Base-by-base conservation (phyloP, 2,797 vertebrate species). In the Threskiornis aethiopicus region DNA sequence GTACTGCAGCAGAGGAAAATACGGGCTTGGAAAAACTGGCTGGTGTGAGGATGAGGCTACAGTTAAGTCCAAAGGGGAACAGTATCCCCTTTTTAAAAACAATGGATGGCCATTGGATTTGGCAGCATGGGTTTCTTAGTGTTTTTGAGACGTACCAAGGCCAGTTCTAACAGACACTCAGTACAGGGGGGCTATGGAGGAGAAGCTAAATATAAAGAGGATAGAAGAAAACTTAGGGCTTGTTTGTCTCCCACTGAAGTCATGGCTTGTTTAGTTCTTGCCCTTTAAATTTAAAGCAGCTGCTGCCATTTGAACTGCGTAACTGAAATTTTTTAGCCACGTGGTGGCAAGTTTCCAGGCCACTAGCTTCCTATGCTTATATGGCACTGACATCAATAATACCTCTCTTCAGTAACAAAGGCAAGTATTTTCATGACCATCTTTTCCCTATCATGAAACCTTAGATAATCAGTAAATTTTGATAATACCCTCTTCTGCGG, bases 241-340 rank as follows among this genome's bases (percentile, higher is more conserved):
- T 21, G 1, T 93, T 93, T 93, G 37, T 93, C 82, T 91, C 78
- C 85, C n/a, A 79, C 37, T 58, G 10, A 79, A 95, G 59, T 92
- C 75, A 87, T 29, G 41, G 26, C 55, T 96, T 90, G 77, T 69
- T 91, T 95, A 90, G 89, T 95, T 89, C 93, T 95, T 95, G 71
- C 55, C 84, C 82, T 96, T 97, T 90, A 94, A 97, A 97, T 94
- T 70, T 90, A 81, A 97, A 98, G 87, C 96, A 97, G 95, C 95
- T 90, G 87, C 70, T 95, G 77, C 91, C 54, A 79, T 96, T 96
- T 2, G 13, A 96, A 94, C 93, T 64, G 64, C 13, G 41, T 65
- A 96, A 58, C 86, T 91, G 92, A 94, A 96, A 84, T 95, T 86
- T 91, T 92, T 95, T 84, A 96, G 81, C 84, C 89, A 91, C 39